phyloP scores from a whole-genome alignment of 2,113 vertebrate species.

The Pitta sordida region DNA sequence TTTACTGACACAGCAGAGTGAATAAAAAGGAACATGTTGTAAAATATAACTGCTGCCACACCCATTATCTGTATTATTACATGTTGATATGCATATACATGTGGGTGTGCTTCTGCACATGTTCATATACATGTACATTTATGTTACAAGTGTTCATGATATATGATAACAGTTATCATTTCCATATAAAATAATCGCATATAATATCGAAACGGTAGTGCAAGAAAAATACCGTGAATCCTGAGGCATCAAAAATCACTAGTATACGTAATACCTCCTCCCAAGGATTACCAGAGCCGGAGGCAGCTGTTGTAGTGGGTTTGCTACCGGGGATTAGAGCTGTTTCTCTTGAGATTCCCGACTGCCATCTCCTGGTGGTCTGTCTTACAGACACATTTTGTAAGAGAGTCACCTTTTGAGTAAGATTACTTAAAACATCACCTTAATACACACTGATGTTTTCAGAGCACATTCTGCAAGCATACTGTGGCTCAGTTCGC shows the following conservation, averaged over 20 bases:
- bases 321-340: background rate
- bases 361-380: slow-evolving; percentile 8
- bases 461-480: background rate
- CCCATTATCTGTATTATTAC: background rate
- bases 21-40: background rate
- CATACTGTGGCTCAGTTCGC: background rate
- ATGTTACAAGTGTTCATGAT: background rate
- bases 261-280: accelerated
- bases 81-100: too few species aligned
- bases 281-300: background rate
- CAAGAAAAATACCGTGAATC: background rate
- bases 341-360: background rate
- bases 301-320: background rate
- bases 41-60: background rate
- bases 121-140: background rate
- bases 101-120: background rate
- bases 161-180: background rate
- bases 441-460: background rate
- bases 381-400: background rate
- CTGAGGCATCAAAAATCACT: background rate
- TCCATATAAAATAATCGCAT: background rate
- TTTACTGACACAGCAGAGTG: background rate
- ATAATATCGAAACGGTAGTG: background rate
- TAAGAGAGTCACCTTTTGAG: background rate
- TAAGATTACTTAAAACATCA: background rate